Conservation (phyloP, 1,140 invertebrate genomes). For the Uloborus diversus region DNA sequence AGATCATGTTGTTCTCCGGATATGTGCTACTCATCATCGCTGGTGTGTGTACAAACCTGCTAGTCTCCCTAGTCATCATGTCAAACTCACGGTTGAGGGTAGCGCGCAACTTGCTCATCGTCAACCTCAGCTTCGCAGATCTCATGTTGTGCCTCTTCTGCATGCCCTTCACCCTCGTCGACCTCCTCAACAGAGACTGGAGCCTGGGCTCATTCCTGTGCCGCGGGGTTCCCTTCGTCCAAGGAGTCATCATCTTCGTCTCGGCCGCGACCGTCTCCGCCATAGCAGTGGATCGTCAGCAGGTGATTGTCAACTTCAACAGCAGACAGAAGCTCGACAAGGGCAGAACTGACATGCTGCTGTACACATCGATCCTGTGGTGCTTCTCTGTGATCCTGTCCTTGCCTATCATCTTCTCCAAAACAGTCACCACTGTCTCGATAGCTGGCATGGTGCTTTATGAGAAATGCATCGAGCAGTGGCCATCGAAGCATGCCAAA, state of each 20-base stretch:
- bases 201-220: constrained; percentile 68
- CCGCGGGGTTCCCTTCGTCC: constrained; percentile 70
- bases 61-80: constrained; percentile 36
- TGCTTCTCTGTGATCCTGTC: constrained; percentile 68
- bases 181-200: constrained; percentile 64
- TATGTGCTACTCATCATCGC: constrained; percentile 28
- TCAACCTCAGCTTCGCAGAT: constrained; percentile 72
- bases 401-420: constrained; percentile 69
- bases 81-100: constrained; percentile 22
- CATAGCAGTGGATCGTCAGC: constrained; percentile 70
- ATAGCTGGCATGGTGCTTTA: constrained; percentile 64
- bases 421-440: constrained; percentile 64
- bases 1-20: constrained; percentile 9
- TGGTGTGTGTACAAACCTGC: constrained; percentile 28
- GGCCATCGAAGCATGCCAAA: constrained; percentile 65
- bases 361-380: constrained; percentile 69
- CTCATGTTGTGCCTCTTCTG: constrained; percentile 71
- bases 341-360: constrained; percentile 66
- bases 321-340: constrained; percentile 64
- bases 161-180: constrained; percentile 71
- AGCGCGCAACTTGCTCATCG: constrained; percentile 59
- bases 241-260: constrained; percentile 72
- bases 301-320: constrained; percentile 37
- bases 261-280: constrained; percentile 73
- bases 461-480: constrained; percentile 67